phyloP scores from a whole-genome alignment of 92 coral and sea anemone species.

The Umimayanthus chanpuru region DNA sequence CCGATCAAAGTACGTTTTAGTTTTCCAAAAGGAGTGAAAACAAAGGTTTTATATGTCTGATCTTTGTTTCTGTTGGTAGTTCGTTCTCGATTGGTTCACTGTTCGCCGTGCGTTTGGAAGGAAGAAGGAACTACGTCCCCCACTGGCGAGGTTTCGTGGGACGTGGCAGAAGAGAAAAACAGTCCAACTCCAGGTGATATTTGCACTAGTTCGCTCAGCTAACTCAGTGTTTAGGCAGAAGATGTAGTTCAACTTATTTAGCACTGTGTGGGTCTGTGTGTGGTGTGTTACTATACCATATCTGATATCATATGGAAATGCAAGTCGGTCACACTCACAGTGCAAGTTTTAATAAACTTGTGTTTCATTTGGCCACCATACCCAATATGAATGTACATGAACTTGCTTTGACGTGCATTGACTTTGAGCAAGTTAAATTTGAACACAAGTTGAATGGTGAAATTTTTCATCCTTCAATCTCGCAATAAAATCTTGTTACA shows the following conservation, averaged over 20 bases:
- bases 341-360: too few relatives aligned
- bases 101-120: background rate
- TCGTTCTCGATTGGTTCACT: conserved; percentile 8
- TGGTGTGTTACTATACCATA: too few relatives aligned
- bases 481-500: too few relatives aligned
- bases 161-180: background rate
- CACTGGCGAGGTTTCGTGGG: conserved; percentile 2
- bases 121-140: background rate
- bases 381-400: too few relatives aligned
- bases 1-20: conserved; percentile 7
- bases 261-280: too few relatives aligned
- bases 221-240: background rate
- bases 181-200: background rate
- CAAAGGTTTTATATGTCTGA: background rate
- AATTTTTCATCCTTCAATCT: too few relatives aligned
- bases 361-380: too few relatives aligned
- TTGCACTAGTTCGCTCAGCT: background rate
- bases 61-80: background rate
- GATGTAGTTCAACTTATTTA: background rate
- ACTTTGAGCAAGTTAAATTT: too few relatives aligned
- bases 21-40: background rate
- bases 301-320: too few relatives aligned
- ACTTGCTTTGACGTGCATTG: too few relatives aligned
- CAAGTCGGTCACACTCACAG: too few relatives aligned
- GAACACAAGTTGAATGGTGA: too few relatives aligned